Conservation (phyloP, 2,113 vertebrate species). For the Cynocephalus volans region DNA sequence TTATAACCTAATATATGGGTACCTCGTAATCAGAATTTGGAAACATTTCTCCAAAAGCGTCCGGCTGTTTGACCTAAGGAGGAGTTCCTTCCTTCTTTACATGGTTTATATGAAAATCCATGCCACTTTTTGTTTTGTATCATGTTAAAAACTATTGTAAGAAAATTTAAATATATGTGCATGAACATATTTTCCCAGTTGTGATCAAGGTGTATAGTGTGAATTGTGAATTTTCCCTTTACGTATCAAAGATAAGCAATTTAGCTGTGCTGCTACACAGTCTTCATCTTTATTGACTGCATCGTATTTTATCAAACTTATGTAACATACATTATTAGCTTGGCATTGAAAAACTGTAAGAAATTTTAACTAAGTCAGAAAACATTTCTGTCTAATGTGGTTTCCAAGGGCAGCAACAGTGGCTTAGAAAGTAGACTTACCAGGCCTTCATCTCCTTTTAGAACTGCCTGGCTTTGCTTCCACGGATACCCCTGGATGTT, state of each 20-base stretch:
- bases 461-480: background rate
- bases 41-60: background rate
- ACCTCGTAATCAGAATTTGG: background rate
- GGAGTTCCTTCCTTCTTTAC: background rate
- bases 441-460: background rate
- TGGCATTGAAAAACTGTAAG: background rate
- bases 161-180: background rate
- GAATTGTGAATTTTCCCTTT: background rate
- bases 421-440: background rate
- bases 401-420: background rate
- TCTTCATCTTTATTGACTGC: background rate
- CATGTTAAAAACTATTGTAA: background rate
- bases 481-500: background rate
- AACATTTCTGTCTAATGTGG: background rate
- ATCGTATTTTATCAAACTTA: background rate
- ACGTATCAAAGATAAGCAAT: background rate
- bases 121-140: background rate
- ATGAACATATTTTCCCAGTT: background rate
- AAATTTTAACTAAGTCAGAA: background rate
- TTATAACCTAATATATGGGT: background rate
- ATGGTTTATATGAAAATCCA: background rate
- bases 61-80: background rate
- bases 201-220: background rate
- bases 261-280: background rate
- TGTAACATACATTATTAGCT: accelerated